A percentile compares a stretch with the other conserved stretches of the same genome.
Evolutionary conservation across 2,888 invertebrate species (phyloP).

Genomic region (Cybosia mesomella): DNA sequence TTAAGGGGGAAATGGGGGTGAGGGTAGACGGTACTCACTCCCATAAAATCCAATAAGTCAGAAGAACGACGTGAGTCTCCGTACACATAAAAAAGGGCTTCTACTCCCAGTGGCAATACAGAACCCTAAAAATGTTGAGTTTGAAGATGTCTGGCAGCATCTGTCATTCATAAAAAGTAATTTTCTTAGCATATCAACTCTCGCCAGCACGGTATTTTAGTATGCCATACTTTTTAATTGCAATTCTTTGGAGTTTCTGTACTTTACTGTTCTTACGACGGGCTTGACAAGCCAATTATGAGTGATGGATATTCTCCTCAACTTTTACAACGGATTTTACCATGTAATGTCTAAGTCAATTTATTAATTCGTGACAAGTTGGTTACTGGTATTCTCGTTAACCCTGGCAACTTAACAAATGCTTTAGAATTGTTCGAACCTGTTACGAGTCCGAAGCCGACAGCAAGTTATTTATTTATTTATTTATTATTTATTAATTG

Average conservation of each 20-base stretch:
- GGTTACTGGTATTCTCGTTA: not conserved
- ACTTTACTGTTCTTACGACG: not conserved
- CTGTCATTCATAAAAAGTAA: not conserved
- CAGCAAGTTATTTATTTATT: too few relatives aligned
- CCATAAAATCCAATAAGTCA: too few relatives aligned
- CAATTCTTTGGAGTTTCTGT: not conserved
- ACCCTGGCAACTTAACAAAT: not conserved
- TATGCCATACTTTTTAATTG: slow-evolving; percentile 4
- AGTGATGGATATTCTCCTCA: not conserved
- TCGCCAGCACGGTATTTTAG: not conserved
- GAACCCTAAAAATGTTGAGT: not conserved
- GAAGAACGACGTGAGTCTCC: too few relatives aligned
- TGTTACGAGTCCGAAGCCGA: not conserved
- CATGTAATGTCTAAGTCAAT: not conserved
- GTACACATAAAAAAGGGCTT: too few relatives aligned
- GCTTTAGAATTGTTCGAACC: not conserved
- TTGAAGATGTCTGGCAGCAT: not conserved
- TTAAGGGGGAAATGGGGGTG: too few relatives aligned
- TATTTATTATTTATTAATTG: too few relatives aligned
- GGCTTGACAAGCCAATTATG: not conserved
- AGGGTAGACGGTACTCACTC: too few relatives aligned
- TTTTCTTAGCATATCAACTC: not conserved
- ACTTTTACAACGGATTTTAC: not conserved
- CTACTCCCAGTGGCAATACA: not conserved
- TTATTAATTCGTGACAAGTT: slow-evolving; percentile 4